Evolutionary conservation across 2,797 vertebrate species (phyloP).

Genomic region (Schizopygopsis pylzovi): DNA sequence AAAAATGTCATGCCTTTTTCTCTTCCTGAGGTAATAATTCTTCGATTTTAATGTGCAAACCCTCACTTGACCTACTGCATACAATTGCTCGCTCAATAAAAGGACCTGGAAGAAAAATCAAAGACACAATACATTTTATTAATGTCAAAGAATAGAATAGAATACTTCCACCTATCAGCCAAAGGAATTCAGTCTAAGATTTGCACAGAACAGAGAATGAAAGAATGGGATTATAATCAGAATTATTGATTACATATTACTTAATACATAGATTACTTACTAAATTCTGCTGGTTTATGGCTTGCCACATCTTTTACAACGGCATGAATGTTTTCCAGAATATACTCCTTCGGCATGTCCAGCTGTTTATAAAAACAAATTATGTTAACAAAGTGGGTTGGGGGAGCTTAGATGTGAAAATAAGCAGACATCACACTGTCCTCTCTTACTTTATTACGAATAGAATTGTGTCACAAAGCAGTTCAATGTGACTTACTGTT

Average conservation of each 20-base stretch:
- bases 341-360: constrained; percentile 86
- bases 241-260: neutral
- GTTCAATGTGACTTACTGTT: constrained; percentile 76
- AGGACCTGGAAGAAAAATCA: constrained; percentile 38
- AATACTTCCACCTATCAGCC: neutral
- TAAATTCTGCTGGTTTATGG: constrained; percentile 76
- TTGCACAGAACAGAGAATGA: neutral
- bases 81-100: constrained; percentile 79
- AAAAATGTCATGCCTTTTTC: constrained; percentile 55
- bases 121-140: neutral
- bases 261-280: constrained; percentile 71
- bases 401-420: neutral
- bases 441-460: neutral
- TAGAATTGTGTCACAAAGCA: neutral
- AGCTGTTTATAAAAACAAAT: constrained; percentile 75
- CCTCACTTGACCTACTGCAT: constrained; percentile 87
- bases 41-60: constrained; percentile 78
- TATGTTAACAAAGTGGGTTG: neutral
- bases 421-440: neutral
- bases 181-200: neutral
- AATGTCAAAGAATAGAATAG: neutral
- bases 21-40: constrained; percentile 74
- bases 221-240: neutral
- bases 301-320: constrained; percentile 84
- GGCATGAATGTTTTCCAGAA: constrained; percentile 82